Conservation (phyloP, 2,113 vertebrate species). For the Drymodes brunneopygia region DNA sequence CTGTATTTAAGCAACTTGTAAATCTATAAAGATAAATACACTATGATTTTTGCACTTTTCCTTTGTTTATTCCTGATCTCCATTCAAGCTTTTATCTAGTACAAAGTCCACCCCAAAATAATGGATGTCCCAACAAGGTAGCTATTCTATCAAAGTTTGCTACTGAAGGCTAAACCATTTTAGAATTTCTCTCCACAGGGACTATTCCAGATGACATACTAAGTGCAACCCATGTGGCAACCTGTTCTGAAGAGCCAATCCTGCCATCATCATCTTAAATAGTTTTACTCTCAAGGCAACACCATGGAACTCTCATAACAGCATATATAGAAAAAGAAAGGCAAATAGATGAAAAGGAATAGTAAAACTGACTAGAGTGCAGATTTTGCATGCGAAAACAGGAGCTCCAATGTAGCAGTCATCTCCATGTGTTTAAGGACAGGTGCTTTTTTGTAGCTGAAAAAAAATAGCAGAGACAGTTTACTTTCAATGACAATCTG, state of each 20-base stretch:
- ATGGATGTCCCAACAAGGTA: neutral
- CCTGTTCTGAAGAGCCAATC: neutral
- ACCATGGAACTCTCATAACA: neutral
- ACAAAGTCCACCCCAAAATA: neutral
- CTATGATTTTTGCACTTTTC: neutral
- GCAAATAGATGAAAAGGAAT: neutral
- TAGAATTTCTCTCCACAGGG: neutral
- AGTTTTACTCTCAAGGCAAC: neutral
- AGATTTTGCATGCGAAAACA: neutral
- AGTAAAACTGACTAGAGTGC: neutral
- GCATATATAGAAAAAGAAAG: accelerated
- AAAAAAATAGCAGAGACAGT: neutral
- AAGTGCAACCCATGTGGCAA: neutral
- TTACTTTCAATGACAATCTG: neutral
- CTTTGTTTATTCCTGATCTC: neutral
- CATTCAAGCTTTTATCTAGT: neutral
- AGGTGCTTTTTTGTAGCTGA: neutral
- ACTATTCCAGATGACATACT: neutral
- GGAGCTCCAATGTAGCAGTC: neutral
- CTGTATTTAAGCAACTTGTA: neutral
- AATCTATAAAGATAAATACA: neutral
- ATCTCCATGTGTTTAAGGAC: neutral
- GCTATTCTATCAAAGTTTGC: neutral
- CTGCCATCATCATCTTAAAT: neutral
- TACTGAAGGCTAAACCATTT: neutral